Evolutionary conservation across 2,797 vertebrate genomes (phyloP).

Genomic region (Cottoperca gobio): DNA sequence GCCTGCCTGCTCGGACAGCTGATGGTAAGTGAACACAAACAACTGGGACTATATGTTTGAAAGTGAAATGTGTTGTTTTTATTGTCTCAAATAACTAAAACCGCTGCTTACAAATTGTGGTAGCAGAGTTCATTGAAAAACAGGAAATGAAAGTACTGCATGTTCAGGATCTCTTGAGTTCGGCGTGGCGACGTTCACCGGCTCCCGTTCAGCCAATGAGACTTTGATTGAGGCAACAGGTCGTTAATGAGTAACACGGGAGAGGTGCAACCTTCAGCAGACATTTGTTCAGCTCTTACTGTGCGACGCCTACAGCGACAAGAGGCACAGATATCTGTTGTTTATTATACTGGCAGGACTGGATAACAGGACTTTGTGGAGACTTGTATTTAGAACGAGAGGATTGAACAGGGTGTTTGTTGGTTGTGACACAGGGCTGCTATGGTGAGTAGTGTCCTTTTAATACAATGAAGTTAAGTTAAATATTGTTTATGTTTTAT

Average conservation of each 20-base stretch:
- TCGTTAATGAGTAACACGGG: slow-evolving; percentile 81
- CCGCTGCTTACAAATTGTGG: not conserved
- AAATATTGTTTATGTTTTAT: not conserved
- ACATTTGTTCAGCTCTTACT: slow-evolving; percentile 66
- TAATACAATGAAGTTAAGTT: not conserved
- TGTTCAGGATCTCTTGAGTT: not conserved
- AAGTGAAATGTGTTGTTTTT: not conserved
- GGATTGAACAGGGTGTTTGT: no score
- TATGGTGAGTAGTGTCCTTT: slow-evolving; percentile 68
- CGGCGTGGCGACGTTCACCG: slow-evolving; percentile 17
- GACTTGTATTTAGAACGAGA: slow-evolving; percentile 28
- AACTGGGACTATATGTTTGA: not conserved
- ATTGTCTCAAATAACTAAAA: not conserved
- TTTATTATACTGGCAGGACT: slow-evolving; percentile 38
- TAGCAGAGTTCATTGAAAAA: slow-evolving; percentile 3
- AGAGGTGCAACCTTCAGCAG: slow-evolving; percentile 73
- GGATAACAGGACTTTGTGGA: slow-evolving; percentile 17
- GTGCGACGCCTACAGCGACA: slow-evolving; percentile 49
- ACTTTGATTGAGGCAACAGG: slow-evolving; percentile 48
- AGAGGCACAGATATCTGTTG: slow-evolving; percentile 24
- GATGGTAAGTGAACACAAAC: slow-evolving; percentile 61
- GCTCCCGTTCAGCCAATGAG: slow-evolving; percentile 57
- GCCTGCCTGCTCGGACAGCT: slow-evolving; percentile 47
- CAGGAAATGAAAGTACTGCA: slow-evolving; percentile 38
- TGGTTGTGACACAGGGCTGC: slow-evolving; percentile 31